These are phyloP conservation scores for Tiliacea aurago DNA, from an alignment of 2,888 invertebrate genomes.

Conservation along the genomic window DNA sequence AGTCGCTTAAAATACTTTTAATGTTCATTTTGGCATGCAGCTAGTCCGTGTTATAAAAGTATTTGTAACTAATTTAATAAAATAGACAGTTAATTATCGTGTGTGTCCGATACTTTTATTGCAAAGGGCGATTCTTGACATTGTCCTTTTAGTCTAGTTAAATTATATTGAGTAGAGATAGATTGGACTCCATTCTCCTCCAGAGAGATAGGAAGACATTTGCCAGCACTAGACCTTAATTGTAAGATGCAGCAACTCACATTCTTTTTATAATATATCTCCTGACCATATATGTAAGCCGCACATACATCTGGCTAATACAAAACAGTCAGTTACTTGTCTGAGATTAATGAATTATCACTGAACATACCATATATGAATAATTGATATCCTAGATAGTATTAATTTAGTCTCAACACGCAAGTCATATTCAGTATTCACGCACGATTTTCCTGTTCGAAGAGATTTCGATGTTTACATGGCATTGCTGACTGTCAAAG, in stretches of 20 bases:
- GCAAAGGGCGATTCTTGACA: no score
- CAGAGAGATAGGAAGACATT: background rate
- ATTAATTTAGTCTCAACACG: slow-evolving; percentile 41
- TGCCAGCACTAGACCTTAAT: background rate
- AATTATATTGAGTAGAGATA: background rate
- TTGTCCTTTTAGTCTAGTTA: background rate
- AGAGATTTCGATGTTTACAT: slow-evolving; percentile 7
- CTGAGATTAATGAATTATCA: slow-evolving; percentile 52
- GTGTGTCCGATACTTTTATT: no score
- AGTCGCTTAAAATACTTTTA: no score
- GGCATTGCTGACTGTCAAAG: background rate
- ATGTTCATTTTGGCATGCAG: no score
- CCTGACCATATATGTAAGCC: background rate
- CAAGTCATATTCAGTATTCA: slow-evolving; percentile 22
- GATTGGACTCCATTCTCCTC: background rate
- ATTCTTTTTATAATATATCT: slow-evolving; percentile 2
- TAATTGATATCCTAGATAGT: slow-evolving; percentile 47
- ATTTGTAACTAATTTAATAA: no score
- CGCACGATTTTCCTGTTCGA: slow-evolving; percentile 2
- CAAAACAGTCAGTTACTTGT: slow-evolving; percentile 39
- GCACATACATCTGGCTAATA: slow-evolving; percentile 10
- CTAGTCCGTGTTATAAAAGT: no score
- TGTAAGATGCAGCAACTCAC: background rate
- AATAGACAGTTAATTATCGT: no score
- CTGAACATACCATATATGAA: slow-evolving; percentile 41